Evolutionary conservation across 2,797 vertebrate species (phyloP).

Genomic region (Ptychobarbus kaznakovi): DNA sequence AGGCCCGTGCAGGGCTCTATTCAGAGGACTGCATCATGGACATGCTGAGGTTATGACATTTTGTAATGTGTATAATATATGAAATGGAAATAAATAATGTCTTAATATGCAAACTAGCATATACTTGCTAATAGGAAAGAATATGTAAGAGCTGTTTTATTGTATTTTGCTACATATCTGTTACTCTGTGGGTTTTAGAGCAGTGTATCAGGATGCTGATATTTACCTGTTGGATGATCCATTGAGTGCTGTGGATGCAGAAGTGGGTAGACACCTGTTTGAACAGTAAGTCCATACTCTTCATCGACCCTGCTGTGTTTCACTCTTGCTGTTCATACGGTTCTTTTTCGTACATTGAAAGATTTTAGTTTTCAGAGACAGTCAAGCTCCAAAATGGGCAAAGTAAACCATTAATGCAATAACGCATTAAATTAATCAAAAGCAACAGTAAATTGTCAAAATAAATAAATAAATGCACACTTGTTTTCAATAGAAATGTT

Average conservation of each 20-base stretch:
- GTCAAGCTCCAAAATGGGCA: not conserved
- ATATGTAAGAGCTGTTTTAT: not conserved
- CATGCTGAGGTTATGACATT: not conserved
- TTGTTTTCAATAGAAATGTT: not conserved
- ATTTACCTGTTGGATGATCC: conserved; percentile 96
- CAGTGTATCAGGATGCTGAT: conserved; percentile 94
- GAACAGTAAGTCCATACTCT: conserved; percentile 84
- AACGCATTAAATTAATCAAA: not conserved
- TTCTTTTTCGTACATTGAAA: not conserved
- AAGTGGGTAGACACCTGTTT: conserved; percentile 92
- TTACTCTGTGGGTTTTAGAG: conserved; percentile 72
- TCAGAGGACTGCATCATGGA: too few species aligned
- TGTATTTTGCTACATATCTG: not conserved
- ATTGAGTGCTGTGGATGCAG: conserved; percentile 92
- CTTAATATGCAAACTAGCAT: not conserved
- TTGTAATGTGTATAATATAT: not conserved
- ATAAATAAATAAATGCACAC: not conserved
- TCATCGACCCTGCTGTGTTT: not conserved
- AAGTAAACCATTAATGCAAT: not conserved
- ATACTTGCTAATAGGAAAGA: not conserved
- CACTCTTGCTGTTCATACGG: not conserved
- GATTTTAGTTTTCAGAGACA: not conserved
- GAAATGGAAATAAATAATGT: too few species aligned
- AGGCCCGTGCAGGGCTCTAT: not conserved
- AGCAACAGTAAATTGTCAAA: not conserved